phyloP scores from a whole-genome alignment of 2,113 vertebrate genomes.

The Myotis yumanensis region DNA sequence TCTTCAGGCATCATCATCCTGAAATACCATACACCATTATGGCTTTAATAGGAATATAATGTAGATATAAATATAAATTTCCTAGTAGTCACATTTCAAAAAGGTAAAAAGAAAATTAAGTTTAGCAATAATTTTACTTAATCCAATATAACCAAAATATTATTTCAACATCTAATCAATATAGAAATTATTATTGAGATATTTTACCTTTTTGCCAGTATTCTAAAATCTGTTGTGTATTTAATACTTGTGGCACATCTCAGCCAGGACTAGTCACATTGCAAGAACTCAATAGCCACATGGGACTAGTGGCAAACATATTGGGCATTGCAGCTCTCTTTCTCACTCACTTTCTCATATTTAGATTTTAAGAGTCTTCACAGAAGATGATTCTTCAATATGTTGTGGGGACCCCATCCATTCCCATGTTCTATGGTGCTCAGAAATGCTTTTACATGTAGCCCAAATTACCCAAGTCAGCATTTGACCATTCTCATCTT shows the following conservation, averaged over 20 bases:
- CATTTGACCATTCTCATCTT: not conserved
- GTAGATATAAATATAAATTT: not conserved
- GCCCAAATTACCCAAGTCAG: not conserved
- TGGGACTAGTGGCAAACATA: not conserved
- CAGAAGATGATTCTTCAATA: not conserved
- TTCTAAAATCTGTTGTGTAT: not conserved
- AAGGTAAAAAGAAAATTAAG: not conserved
- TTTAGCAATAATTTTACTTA: not conserved
- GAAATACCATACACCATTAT: not conserved
- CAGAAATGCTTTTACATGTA: conserved; percentile 10
- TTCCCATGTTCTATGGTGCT: not conserved
- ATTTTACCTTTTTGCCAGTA: not conserved
- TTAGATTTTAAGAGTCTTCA: not conserved
- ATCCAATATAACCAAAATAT: not conserved
- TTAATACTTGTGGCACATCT: not conserved
- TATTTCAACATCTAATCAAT: not conserved
- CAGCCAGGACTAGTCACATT: not conserved
- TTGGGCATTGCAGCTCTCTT: not conserved
- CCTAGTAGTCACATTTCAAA: not conserved
- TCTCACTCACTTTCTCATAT: not conserved
- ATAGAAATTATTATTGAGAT: not conserved
- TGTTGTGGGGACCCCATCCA: not conserved
- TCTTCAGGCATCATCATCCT: not conserved
- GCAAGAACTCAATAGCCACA: not conserved
- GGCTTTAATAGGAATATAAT: not conserved